Percentiles rank a stretch among this genome's conserved stretches.
Evolutionary conservation across 2,888 invertebrate species (phyloP).

Genomic region (Agrochola circellaris): DNA sequence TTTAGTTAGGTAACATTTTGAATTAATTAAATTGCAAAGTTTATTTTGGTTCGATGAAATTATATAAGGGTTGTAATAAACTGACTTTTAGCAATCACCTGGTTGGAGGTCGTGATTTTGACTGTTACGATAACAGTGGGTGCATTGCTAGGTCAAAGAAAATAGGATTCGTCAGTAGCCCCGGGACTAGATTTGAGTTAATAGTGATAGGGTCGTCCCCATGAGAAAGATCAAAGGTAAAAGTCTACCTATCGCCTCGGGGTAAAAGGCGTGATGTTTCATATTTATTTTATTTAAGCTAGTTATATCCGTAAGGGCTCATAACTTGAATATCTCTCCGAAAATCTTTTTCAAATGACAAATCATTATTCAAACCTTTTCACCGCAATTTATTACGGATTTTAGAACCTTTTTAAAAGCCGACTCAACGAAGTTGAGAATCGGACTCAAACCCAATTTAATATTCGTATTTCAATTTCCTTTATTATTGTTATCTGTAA

Average conservation of each 20-base stretch:
- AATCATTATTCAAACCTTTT: slow-evolving; percentile 57
- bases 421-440: slow-evolving; percentile 40
- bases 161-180: neutral
- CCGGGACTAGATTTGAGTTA: neutral
- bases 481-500: slow-evolving; percentile 46
- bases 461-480: slow-evolving; percentile 61
- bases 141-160: neutral
- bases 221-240: neutral
- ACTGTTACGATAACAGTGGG: neutral
- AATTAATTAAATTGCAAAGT: slow-evolving; percentile 8
- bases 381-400: slow-evolving; percentile 40
- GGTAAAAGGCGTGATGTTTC: neutral
- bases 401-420: slow-evolving; percentile 45
- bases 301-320: neutral
- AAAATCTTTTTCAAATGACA: slow-evolving; percentile 29
- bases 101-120: neutral
- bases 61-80: neutral
- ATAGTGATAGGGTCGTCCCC: neutral
- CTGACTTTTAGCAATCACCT: slow-evolving; percentile 1
- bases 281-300: slow-evolving; percentile 6
- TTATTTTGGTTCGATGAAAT: neutral
- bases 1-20: slow-evolving; percentile 18
- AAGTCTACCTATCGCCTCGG: neutral
- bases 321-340: slow-evolving; percentile 9
- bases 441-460: slow-evolving; percentile 50